Percentiles rank a stretch among this genome's conserved stretches.
Conservation (phyloP, 2,113 vertebrate genomes). For the Orthonyx spaldingii region DNA sequence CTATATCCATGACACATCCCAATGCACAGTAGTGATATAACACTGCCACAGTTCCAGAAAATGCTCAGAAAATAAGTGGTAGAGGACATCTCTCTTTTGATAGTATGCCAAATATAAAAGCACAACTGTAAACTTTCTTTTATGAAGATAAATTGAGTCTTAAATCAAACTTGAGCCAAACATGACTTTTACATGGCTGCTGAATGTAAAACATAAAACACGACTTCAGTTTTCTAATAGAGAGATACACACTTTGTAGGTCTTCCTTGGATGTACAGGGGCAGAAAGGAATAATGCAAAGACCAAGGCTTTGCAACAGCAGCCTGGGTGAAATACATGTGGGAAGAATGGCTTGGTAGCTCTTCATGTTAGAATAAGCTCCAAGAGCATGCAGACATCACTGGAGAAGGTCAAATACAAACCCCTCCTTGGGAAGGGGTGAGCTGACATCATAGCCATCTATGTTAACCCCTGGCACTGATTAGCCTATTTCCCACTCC, state of each 20-base stretch:
- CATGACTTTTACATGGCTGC: background rate
- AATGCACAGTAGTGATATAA: rapidly evolving
- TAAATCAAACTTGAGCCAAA: background rate
- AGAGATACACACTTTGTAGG: background rate
- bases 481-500: background rate
- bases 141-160: background rate
- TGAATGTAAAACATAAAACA: background rate
- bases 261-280: background rate
- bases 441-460: background rate
- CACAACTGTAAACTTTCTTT: background rate
- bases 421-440: background rate
- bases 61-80: background rate
- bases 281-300: background rate
- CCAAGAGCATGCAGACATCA: background rate
- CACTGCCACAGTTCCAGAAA: background rate
- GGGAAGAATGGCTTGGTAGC: background rate
- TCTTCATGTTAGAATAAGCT: background rate
- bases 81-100: background rate
- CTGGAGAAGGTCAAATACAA: background rate
- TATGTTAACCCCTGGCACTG: background rate
- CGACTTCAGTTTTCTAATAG: background rate
- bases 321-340: background rate
- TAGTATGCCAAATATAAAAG: background rate
- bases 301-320: background rate
- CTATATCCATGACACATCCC: background rate